A percentile compares a stretch with the other conserved stretches of the same genome.
Conservation (phyloP, 2,888 invertebrate species). For the Lochmaea capreae region DNA sequence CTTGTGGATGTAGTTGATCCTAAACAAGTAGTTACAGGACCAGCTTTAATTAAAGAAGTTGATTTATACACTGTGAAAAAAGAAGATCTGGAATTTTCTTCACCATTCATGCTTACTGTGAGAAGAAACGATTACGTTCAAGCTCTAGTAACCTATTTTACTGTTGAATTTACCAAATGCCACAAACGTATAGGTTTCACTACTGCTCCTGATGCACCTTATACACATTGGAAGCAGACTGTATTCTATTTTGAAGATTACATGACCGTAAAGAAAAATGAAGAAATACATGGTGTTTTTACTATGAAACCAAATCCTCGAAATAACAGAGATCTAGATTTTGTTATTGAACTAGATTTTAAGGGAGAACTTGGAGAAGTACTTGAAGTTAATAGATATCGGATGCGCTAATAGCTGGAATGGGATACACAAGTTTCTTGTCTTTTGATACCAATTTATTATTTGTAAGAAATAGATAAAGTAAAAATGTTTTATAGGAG, state of each 20-base stretch:
- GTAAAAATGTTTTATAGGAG: conserved; percentile 1
- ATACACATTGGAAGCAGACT: conserved; percentile 99
- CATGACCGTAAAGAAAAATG: conserved; percentile 95
- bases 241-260: conserved; percentile 99
- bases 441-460: conserved; percentile 7
- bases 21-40: conserved; percentile 97
- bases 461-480: neutral
- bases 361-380: conserved; percentile 89
- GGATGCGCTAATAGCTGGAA: conserved; percentile 79
- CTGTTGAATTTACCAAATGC: conserved; percentile 99
- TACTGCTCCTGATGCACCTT: conserved; percentile 96
- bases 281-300: conserved; percentile 93
- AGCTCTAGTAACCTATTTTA: conserved; percentile 98
- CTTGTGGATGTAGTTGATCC: conserved; percentile 99
- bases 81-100: conserved; percentile 90
- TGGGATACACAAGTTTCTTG: conserved; percentile 5
- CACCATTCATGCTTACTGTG: conserved; percentile 83
- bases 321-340: conserved; percentile 97
- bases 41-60: conserved; percentile 95
- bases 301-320: conserved; percentile 95
- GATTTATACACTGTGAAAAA: conserved; percentile 98
- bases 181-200: conserved; percentile 99
- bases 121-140: conserved; percentile 96
- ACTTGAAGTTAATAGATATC: conserved; percentile 86
- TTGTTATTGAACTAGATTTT: conserved; percentile 92